Evolutionary conservation across 2,113 vertebrate species (phyloP).

Genomic region (Podocnemis expansa): DNA sequence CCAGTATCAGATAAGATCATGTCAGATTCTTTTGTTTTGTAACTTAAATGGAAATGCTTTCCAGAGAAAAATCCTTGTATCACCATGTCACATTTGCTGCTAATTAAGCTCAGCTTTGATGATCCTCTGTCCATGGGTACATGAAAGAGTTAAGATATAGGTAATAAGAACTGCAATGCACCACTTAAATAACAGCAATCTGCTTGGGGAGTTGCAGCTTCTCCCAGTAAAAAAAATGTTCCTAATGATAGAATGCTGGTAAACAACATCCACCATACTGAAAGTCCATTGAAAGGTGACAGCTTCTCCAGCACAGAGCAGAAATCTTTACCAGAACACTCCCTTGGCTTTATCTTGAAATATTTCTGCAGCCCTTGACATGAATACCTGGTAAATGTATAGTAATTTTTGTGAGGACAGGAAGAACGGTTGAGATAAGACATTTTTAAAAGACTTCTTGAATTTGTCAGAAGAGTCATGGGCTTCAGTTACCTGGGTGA

Average conservation of each 20-base stretch:
- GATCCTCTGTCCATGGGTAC: constrained; percentile 48
- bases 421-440: constrained; percentile 62
- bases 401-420: constrained; percentile 35
- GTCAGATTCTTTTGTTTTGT: background rate
- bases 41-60: constrained; percentile 25
- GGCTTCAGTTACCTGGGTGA: constrained; percentile 44
- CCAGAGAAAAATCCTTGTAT: background rate
- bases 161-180: constrained; percentile 37
- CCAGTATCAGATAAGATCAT: constrained; percentile 39
- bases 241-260: background rate
- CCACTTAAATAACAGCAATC: constrained; percentile 13
- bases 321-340: background rate
- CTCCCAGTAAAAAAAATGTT: background rate
- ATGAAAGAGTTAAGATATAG: constrained; percentile 35
- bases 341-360: constrained; percentile 48
- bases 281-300: background rate
- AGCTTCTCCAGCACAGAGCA: background rate
- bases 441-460: constrained; percentile 62
- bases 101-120: constrained; percentile 63
- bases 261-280: rapidly evolving
- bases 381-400: constrained; percentile 63
- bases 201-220: constrained; percentile 21
- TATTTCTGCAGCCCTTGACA: constrained; percentile 47
- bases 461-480: constrained; percentile 60
- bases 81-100: constrained; percentile 43